phyloP scores from a whole-genome alignment of 2,797 vertebrate genomes.

The Sphenopsis melanotis region DNA sequence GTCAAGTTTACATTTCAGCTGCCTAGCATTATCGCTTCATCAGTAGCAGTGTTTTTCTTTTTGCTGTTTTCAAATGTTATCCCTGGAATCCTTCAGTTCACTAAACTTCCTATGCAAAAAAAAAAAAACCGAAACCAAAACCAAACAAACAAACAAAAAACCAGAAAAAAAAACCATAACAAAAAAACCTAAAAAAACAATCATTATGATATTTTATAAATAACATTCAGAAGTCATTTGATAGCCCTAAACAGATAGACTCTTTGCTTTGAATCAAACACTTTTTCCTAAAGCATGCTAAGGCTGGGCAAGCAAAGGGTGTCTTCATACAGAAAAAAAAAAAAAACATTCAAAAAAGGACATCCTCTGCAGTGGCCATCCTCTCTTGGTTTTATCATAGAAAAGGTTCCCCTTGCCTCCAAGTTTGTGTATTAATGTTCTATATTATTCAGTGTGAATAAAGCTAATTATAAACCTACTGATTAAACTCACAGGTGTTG shows the following conservation, averaged over 20 bases:
- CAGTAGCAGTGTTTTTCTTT: conserved; percentile 25
- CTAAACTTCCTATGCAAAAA: not conserved
- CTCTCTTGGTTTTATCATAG: not conserved
- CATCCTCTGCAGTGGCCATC: not conserved
- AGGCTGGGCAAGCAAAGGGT: not conserved
- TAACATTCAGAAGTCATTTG: not conserved
- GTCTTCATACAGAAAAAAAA: not conserved
- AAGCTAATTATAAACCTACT: not conserved
- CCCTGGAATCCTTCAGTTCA: not conserved
- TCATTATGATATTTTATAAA: not conserved
- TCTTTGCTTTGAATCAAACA: not conserved
- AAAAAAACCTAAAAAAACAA: not conserved
- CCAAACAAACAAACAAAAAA: not conserved
- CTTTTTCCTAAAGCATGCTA: not conserved
- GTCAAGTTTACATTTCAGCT: not conserved
- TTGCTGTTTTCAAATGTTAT: not conserved
- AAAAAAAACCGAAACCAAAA: not conserved
- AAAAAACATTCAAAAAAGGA: not conserved
- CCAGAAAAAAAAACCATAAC: not conserved
- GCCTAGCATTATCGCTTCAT: not conserved
- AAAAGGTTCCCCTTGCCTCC: not conserved
- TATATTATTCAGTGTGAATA: not conserved
- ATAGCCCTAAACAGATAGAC: not conserved
- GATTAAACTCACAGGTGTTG: not conserved
- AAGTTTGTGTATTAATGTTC: not conserved